Evolutionary conservation across 2,797 vertebrate genomes (phyloP).

Genomic region (Poecilia velifera): DNA sequence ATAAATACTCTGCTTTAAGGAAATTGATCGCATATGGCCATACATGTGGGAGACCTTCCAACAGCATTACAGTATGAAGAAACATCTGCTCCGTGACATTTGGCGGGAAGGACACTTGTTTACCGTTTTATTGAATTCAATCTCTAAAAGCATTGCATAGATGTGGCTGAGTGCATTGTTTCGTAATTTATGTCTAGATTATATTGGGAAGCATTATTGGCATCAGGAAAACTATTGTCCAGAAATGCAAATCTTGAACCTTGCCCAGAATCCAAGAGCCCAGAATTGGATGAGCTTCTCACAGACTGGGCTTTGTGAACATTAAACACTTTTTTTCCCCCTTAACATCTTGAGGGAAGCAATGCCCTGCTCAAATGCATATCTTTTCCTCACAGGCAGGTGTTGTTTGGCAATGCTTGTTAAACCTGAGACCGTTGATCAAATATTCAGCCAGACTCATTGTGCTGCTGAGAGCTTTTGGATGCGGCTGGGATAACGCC

Average conservation of each 20-base stretch:
- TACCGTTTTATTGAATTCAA: slow-evolving; percentile 31
- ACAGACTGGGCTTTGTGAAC: slow-evolving; percentile 57
- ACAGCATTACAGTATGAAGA: slow-evolving; percentile 24
- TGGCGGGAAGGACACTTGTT: slow-evolving; percentile 18
- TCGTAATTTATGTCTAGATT: slow-evolving; percentile 46
- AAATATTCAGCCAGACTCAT: slow-evolving; percentile 75
- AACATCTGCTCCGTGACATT: slow-evolving; percentile 36
- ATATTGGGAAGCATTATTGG: slow-evolving; percentile 38
- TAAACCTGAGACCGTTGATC: slow-evolving; percentile 77
- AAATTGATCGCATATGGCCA: slow-evolving; percentile 14
- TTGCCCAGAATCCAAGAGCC: slow-evolving; percentile 38
- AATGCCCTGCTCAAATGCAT: slow-evolving; percentile 66
- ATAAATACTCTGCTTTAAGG: slow-evolving; percentile 16
- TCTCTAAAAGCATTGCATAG: slow-evolving; percentile 33
- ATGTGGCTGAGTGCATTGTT: slow-evolving; percentile 46
- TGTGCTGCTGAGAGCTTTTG: slow-evolving; percentile 69
- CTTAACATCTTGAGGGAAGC: slow-evolving; percentile 61
- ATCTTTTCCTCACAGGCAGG: slow-evolving; percentile 73
- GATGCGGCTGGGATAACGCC: slow-evolving; percentile 51
- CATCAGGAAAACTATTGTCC: slow-evolving; percentile 48
- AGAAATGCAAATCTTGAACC: slow-evolving; percentile 53
- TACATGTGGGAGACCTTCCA: slow-evolving; percentile 24
- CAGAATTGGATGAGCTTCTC: slow-evolving; percentile 49
- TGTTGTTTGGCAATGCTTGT: slow-evolving; percentile 74
- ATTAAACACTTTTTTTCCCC: slow-evolving; percentile 66